Conservation (phyloP, 1,140 invertebrate species). For the Diplogasteroides magnus region DNA sequence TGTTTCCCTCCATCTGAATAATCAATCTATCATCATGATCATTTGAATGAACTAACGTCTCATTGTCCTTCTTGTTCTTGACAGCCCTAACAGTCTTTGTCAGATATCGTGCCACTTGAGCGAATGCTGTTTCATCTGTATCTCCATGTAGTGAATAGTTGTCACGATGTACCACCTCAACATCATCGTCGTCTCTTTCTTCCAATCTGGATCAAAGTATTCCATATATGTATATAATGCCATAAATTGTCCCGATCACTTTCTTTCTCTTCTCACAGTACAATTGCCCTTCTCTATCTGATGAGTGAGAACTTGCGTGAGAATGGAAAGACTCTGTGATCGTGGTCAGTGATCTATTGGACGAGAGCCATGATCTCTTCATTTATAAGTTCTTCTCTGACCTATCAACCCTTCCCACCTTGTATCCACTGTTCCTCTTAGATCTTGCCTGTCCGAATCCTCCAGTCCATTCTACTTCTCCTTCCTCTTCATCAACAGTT, state of each 20-base stretch:
- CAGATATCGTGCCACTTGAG: slow-evolving; percentile 19
- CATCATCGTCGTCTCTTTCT: background rate
- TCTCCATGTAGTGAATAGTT: slow-evolving; percentile 6
- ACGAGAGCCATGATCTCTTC: too few species aligned
- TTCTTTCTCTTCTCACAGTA: too few species aligned
- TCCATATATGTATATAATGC: too few species aligned
- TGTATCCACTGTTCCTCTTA: slow-evolving; percentile 19
- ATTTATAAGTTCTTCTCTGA: background rate
- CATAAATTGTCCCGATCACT: too few species aligned
- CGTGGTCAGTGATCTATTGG: too few species aligned
- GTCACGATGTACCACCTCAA: slow-evolving; percentile 17
- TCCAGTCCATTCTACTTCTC: slow-evolving; percentile 30
- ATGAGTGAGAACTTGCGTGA: too few species aligned
- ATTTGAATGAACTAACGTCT: slow-evolving; percentile 7
- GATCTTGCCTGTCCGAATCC: slow-evolving; percentile 21
- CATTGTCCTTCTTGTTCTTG: slow-evolving; percentile 29
- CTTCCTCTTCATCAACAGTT: slow-evolving; percentile 8
- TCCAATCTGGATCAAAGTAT: background rate
- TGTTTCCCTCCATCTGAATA: slow-evolving; percentile 23
- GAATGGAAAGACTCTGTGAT: too few species aligned
- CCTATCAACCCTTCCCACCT: background rate
- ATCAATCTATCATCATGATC: background rate
- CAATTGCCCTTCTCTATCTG: too few species aligned
- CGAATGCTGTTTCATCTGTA: slow-evolving; percentile 16
- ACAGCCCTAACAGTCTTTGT: slow-evolving; percentile 21